These are phyloP conservation scores for Brachionus sp. DNA, from an alignment of 1,140 invertebrate genomes.

Conservation along the genomic window DNA sequence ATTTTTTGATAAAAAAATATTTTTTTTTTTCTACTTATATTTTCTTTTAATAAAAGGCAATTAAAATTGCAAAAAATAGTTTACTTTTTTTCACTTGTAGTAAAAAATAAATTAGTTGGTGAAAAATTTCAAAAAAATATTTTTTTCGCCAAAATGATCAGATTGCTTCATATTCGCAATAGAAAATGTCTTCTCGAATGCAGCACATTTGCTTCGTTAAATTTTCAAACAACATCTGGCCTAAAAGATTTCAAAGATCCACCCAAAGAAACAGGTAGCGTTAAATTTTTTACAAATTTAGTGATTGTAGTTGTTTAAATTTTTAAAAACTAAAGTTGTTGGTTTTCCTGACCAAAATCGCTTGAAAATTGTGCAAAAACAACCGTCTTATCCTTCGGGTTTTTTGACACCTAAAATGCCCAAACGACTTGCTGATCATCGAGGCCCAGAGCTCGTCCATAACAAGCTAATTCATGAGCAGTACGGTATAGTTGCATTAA, in stretches of 20 bases:
- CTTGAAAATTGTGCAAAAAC: not conserved
- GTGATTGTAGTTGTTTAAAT: not conserved
- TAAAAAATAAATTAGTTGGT: not conserved
- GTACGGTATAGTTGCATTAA: constrained; percentile 80
- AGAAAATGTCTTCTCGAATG: not conserved
- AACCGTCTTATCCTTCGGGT: constrained; percentile 6
- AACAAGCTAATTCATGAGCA: constrained; percentile 80
- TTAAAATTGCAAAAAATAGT: not conserved
- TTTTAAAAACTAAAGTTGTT: not conserved
- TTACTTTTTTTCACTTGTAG: not conserved
- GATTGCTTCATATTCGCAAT: not conserved
- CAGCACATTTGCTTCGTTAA: not conserved
- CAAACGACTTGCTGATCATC: constrained; percentile 74
- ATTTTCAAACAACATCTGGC: not conserved
- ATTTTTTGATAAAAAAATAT: too few species aligned
- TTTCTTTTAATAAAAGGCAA: too few species aligned
- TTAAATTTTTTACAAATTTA: not conserved
- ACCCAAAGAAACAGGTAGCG: not conserved
- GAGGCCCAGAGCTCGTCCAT: constrained; percentile 80
- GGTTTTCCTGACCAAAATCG: constrained; percentile 43
- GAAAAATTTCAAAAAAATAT: not conserved
- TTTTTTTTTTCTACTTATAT: too few species aligned
- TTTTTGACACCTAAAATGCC: constrained; percentile 68
- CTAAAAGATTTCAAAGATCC: constrained; percentile 24
- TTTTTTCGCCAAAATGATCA: not conserved